These are phyloP conservation scores for Spheniscus mendiculus DNA, from an alignment of 2,113 vertebrate genomes.

Conservation along the genomic window DNA sequence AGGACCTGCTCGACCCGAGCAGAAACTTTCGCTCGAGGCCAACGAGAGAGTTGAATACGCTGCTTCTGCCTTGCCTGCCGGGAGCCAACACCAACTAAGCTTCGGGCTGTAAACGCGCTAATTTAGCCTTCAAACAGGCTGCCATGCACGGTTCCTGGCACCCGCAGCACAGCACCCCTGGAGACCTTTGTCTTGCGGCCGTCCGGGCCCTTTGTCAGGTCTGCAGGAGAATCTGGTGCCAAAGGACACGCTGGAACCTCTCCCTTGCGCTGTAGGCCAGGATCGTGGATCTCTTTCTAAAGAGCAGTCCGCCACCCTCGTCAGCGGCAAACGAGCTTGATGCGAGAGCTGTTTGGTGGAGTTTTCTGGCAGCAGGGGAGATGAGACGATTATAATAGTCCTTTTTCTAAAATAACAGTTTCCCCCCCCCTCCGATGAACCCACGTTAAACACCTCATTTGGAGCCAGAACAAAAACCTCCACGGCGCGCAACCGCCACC, in stretches of 20 bases:
- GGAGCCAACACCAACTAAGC: neutral
- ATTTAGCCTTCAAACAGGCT: neutral
- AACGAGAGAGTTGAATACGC: neutral
- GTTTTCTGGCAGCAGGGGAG: neutral
- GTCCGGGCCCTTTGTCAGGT: neutral
- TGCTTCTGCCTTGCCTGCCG: neutral
- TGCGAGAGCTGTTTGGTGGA: neutral
- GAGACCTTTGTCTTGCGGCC: neutral
- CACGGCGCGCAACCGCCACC: too few relatives aligned
- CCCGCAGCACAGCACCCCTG: neutral
- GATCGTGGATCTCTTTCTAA: neutral
- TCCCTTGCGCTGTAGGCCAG: neutral
- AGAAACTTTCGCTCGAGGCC: neutral
- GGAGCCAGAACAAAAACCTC: neutral
- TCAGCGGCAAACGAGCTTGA: rapidly evolving
- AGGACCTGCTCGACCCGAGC: neutral
- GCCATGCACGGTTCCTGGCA: neutral
- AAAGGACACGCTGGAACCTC: neutral
- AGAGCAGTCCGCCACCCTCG: too few relatives aligned
- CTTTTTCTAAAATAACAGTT: neutral
- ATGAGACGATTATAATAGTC: rapidly evolving
- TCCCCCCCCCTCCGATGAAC: rapidly evolving
- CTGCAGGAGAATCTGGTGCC: neutral
- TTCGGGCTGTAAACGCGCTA: neutral
- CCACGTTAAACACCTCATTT: neutral